Base-by-base conservation (phyloP, 2,888 invertebrate species). In the Creontiades dilutus region DNA sequence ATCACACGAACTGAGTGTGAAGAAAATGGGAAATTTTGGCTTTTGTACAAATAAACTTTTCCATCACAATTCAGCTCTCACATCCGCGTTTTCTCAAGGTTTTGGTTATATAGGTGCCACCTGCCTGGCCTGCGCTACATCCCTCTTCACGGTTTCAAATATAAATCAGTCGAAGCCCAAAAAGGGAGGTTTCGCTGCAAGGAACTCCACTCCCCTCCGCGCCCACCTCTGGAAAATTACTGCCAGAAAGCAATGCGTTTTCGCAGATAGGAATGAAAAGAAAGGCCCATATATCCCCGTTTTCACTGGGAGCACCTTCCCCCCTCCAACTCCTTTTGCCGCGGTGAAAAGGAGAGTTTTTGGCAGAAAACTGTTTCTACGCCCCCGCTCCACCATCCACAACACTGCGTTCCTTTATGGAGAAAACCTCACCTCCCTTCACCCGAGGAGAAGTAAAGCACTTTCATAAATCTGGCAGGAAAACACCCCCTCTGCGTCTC, bases 391-490 rank as follows among this genome's bases (percentile, higher is more conserved):
- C 47, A 4, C 61, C 47, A 2, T 27, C 23, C 48, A 4, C n/a
- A 16, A 61, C 11, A 57, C 61, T 23, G 16, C 76, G 76, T 87
- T 47, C 86, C 87, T 87, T 87, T 87, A 87, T 87, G 87, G 87
- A 75, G 87, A 78, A 86, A 86, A 47, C 78, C 78, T 57, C 76
- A 19, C 87, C 78, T 52, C 75, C 12, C 19, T 46, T 57, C 85
- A 27, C 23, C 75, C 93, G 93, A 93, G 93, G 93, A 93, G 95
- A 76, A 57, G 48, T 76, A 95, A 94, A 94, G 96, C 96, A 96
- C 96, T 96, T 96, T 96, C 96, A 96, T 96, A 96, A 96, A 96
- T 96, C 96, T 96, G 96, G 96, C 95, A 27, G 81, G 95, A 91
- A 90, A 90, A 90, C 90, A 12, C 96, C 96, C 96, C 96, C 96